Evolutionary conservation across 2,888 invertebrate species (phyloP).

Genomic region (Lasioglossum malachurum): DNA sequence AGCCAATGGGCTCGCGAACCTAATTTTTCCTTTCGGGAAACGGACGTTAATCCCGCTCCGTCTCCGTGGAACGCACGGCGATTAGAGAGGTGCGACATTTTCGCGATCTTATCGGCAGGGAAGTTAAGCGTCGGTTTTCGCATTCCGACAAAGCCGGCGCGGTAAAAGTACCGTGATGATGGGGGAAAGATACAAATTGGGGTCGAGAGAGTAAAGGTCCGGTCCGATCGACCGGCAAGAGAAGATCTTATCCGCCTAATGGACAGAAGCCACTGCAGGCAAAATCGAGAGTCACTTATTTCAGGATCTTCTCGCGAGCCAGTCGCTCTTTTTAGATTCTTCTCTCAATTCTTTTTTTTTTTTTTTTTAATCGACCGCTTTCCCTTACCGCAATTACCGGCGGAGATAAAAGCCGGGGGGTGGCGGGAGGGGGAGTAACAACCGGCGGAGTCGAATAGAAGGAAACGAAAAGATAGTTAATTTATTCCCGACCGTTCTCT

Average conservation of each 20-base stretch:
- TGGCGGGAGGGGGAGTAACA: neutral
- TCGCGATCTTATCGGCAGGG: constrained; percentile 66
- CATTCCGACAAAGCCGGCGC: constrained; percentile 69
- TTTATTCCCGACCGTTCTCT: constrained; percentile 27
- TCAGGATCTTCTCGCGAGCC: constrained; percentile 37
- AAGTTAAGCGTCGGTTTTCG: constrained; percentile 63
- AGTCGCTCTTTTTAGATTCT: neutral
- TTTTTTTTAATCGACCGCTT: constrained; percentile 9
- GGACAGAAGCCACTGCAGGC: constrained; percentile 79
- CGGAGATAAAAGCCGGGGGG: neutral
- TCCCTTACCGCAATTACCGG: neutral
- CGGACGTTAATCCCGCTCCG: constrained; percentile 1
- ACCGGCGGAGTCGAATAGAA: neutral
- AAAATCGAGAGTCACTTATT: constrained; percentile 78
- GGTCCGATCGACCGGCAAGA: constrained; percentile 64
- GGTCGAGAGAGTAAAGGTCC: constrained; percentile 73
- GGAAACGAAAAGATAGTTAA: constrained; percentile 42
- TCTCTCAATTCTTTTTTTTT: constrained; percentile 3
- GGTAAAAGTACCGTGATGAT: constrained; percentile 59
- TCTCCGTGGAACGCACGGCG: constrained; percentile 17
- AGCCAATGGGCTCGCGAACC: neutral
- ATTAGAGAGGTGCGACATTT: constrained; percentile 64
- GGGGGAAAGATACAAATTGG: constrained; percentile 73
- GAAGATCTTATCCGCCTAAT: constrained; percentile 82
- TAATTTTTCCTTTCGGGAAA: constrained; percentile 21